Conservation (phyloP, 2,888 invertebrate genomes). For the Brenthis ino region DNA sequence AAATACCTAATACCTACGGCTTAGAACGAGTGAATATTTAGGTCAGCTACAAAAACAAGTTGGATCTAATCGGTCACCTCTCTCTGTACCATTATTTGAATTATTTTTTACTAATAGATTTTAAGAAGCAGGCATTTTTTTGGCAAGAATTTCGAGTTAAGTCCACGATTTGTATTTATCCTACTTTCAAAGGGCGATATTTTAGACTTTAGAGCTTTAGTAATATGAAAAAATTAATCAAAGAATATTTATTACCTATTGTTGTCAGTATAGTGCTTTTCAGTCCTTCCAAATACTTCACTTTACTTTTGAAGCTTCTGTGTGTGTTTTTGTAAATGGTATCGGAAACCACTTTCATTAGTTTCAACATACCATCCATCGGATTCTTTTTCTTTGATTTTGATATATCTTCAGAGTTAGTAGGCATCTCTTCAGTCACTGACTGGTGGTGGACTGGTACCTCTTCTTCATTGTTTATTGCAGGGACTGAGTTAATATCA, state of each 20-base stretch:
- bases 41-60: too few species aligned
- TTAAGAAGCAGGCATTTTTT: too few species aligned
- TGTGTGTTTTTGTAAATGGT: constrained; percentile 65
- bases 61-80: too few species aligned
- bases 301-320: constrained; percentile 78
- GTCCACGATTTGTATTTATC: too few species aligned
- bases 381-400: constrained; percentile 49
- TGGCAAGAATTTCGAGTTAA: too few species aligned
- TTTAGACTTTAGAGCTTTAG: too few species aligned
- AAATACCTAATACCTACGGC: too few species aligned
- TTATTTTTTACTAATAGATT: too few species aligned
- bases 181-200: too few species aligned
- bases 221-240: not conserved
- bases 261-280: constrained; percentile 83
- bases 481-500: too few species aligned
- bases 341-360: constrained; percentile 66
- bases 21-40: too few species aligned
- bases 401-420: constrained; percentile 17
- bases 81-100: too few species aligned
- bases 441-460: constrained; percentile 5
- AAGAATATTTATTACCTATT: constrained; percentile 81
- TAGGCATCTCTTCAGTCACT: not conserved
- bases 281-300: constrained; percentile 81
- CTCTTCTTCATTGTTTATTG: constrained; percentile 6
- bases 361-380: constrained; percentile 58